Conservation (phyloP, 2,888 invertebrate genomes). For the Lamproptera curius region DNA sequence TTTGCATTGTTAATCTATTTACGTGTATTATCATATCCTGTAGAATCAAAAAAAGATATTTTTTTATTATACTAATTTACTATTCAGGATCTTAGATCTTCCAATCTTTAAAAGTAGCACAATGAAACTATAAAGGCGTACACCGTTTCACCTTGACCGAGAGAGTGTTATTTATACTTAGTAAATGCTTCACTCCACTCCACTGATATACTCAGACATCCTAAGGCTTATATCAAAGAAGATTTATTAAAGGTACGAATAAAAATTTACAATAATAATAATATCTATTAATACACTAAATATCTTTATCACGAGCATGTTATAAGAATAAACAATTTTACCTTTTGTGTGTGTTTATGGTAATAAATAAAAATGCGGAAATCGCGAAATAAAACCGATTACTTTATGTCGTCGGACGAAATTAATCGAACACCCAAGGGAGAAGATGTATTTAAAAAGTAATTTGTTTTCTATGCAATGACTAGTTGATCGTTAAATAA, state of each 20-base stretch:
- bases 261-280: background rate
- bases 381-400: constrained; percentile 12
- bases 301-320: background rate
- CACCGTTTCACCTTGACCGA: background rate
- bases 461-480: constrained; percentile 12
- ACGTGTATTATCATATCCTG: too few species aligned
- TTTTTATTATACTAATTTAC: too few species aligned
- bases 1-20: too few species aligned
- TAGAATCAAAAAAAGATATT: too few species aligned
- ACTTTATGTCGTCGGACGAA: constrained; percentile 12
- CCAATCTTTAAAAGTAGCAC: too few species aligned
- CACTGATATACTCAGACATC: background rate
- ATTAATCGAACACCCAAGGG: constrained; percentile 6
- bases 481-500: constrained; percentile 9
- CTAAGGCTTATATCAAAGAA: background rate
- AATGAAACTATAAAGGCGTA: background rate
- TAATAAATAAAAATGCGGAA: background rate
- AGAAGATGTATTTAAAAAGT: constrained; percentile 13
- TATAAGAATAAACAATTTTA: background rate
- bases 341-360: background rate
- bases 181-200: background rate
- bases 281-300: background rate
- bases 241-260: background rate
- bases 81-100: too few species aligned
- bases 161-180: background rate